Base-by-base conservation (phyloP, 2,113 vertebrate species). In the Thalassarche chlororhynchos region DNA sequence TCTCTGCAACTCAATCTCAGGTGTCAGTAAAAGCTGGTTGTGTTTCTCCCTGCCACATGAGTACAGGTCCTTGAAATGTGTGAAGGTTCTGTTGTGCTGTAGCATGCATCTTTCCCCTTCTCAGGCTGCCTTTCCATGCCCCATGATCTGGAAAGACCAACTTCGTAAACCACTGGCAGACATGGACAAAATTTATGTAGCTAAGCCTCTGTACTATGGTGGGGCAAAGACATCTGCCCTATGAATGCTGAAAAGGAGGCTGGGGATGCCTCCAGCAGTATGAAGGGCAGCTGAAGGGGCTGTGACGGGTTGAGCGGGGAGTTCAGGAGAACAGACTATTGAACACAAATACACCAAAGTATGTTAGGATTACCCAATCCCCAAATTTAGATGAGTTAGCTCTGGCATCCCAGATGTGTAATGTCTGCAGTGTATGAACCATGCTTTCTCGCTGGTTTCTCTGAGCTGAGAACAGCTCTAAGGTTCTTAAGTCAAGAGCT, bases 271-370 rank as follows among this genome's bases (percentile, higher is more conserved):
- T 82, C 57, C 61, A 44, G 5, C 25, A 65, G 40, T 3, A 5
- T 24, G 64, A 78, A 65, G 49, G 29, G 23, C 36, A 88, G 51
- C 36, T 57, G 55, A 47, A 78, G 42, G 24, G 28, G 5, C 4
- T 10, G 49, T 85, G 80, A 44, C 3, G 5, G 42, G 21, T 6
- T 68, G 71, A 76, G 36, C 0, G 0, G 31, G 6, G 17, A 44
- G 17, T 31, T 83, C 47, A 49, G 64, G 69, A 90, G 77, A 79
- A 10, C 17, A 71, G 28, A 12, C 24, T 85, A 10, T 76, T 6
- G 2, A 44, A 34, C 46, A 65, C 54, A 84, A 84, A 34, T 36
- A 51, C 11, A 42, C 17, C 17, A 2, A 75, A 26, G 14, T 85
- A 7, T 34, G 31, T 40, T 62, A 79, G 21, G 17, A 10, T 71